Base-by-base conservation (phyloP, 2,113 vertebrate genomes). In the Opisthocomus hoazin region DNA sequence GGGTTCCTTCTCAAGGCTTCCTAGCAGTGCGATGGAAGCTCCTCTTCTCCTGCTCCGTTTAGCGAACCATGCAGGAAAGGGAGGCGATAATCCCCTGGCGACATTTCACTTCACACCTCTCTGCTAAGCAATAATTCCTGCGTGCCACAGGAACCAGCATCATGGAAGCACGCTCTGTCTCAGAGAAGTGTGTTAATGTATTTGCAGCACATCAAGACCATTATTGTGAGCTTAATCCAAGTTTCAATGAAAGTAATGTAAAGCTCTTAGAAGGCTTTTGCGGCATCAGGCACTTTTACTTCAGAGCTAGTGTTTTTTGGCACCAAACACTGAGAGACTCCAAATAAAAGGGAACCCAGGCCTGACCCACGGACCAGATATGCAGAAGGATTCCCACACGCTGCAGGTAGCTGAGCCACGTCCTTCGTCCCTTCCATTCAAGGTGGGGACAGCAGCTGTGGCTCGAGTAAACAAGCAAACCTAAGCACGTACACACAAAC, bases 31-130 rank as follows among this genome's bases (percentile, higher is more conserved):
- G 4, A 27, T 69, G 53, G 61, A 68, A 96, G 50, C 37, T 76
- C 39, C 73, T 89, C 41, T 81, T 89, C 81, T 77, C 66, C 77
- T 57, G 69, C 61, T 81, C 80, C 85, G 73, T 70, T 93, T 80
- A 91, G 74, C 36, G 81, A 77, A n/a, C 46, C 32, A 18, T 27
- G 32, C 76, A 84, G 86, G 60, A 90, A 81, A 78, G 61, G 51
- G 84, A 96, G 26, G 94, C 85, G 88, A 92, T 95, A 96, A 96
- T 94, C 91, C 86, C 95, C 61, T 39, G 82, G 86, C 12, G 2
- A 86, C 53, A 54, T 81, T 96, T 88, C 89, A 96, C 91, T 96
- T 97, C 88, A 84, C 95, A 74, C 92, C 83, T 90, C 74, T 89
- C 89, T 70, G 53, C 86, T 58, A 93, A 79, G 81, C 81, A 96